phyloP scores from a whole-genome alignment of 2,888 invertebrate species.

The Nemoura dubitans region DNA sequence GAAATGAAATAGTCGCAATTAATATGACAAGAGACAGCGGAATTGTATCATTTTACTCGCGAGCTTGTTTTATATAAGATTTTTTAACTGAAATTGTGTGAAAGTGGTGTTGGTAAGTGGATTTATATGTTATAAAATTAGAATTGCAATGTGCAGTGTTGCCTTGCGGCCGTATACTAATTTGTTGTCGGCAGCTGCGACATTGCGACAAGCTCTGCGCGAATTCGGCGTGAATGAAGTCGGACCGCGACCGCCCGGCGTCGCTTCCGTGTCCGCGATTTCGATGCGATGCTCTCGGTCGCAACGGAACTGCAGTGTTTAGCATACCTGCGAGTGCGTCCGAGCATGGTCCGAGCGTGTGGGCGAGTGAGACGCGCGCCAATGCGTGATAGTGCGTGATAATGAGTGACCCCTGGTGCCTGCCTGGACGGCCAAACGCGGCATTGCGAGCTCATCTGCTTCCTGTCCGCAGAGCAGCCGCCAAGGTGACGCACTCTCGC shows the following conservation, averaged over 20 bases:
- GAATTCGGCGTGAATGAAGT: no score
- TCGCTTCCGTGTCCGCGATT: not conserved
- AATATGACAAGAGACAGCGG: not conserved
- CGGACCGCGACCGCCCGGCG: no score
- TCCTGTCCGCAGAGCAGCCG: not conserved
- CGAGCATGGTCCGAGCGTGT: no score
- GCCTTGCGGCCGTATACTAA: no score
- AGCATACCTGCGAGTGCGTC: not conserved
- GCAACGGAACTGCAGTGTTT: slow-evolving; percentile 15
- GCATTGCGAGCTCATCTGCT: not conserved
- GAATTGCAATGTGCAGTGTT: no score
- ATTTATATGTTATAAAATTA: no score
- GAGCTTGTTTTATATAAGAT: not conserved
- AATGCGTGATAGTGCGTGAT: not conserved
- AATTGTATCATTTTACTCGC: not conserved
- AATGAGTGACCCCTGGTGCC: not conserved
- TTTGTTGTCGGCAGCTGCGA: no score
- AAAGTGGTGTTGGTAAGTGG: not conserved
- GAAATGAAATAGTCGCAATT: not conserved
- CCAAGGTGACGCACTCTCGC: not conserved
- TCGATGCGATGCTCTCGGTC: not conserved
- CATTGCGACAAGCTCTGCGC: no score
- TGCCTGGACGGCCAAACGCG: no score
- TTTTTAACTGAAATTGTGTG: not conserved
- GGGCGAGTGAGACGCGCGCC: no score